Percentiles rank a stretch among this genome's conserved stretches.
phyloP scores from a whole-genome alignment of 2,888 invertebrate species.

The Drosophila macrospina region DNA sequence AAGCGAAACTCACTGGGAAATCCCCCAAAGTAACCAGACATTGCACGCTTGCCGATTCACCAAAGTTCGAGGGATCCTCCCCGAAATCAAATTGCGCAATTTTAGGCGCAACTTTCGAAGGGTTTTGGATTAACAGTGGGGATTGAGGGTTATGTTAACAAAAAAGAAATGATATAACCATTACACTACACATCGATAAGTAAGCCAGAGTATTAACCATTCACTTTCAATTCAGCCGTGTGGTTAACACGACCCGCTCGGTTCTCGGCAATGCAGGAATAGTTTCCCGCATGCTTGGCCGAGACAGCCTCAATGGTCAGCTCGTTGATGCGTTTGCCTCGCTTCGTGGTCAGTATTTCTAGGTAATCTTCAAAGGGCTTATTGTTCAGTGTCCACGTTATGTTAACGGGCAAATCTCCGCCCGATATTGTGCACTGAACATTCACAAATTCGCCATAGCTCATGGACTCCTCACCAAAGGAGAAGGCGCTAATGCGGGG shows the following conservation, averaged over 20 bases:
- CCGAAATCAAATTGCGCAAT: conserved; percentile 90
- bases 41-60: conserved; percentile 88
- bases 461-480: conserved; percentile 90
- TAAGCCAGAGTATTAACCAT: conserved; percentile 86
- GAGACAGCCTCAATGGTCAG: conserved; percentile 90
- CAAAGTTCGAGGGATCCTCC: conserved; percentile 88
- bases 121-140: conserved; percentile 3
- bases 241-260: conserved; percentile 89
- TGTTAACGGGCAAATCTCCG: conserved; percentile 88
- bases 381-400: conserved; percentile 88
- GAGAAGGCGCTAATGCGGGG: conserved; percentile 91
- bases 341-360: conserved; percentile 83
- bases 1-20: conserved; percentile 88
- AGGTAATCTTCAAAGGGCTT: conserved; percentile 84
- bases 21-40: conserved; percentile 89
- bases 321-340: conserved; percentile 86
- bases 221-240: conserved; percentile 90
- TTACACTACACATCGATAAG: conserved; percentile 15
- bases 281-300: conserved; percentile 90
- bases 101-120: conserved; percentile 89
- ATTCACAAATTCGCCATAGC: conserved; percentile 88
- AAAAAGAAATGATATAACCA: conserved; percentile 29
- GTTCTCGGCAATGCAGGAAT: conserved; percentile 91
- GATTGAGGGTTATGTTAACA: conserved; percentile 17
- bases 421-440: conserved; percentile 86